Evolutionary conservation across 2,113 vertebrate genomes (phyloP), one percentile per base, ranked within the genome.

Genomic region (Bubalus kerabau): DNA sequence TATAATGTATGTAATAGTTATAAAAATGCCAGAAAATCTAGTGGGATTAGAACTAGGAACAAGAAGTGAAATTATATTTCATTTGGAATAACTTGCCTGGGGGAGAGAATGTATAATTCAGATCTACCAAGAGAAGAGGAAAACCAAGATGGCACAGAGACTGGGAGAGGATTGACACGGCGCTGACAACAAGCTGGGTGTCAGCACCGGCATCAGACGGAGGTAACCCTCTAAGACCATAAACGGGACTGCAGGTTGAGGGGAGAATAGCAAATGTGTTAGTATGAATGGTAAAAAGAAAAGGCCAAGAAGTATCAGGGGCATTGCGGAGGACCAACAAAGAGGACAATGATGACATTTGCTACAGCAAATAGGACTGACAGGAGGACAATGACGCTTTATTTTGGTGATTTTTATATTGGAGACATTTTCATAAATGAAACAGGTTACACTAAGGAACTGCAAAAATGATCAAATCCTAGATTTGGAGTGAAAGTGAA

Each of bases 61-160:
- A 87, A 86, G 92, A 95, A 98, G 96, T 96, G 54, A 97, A 97
- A 95, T 83, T 95, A 96, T 96, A 85, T 97, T 97, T 97, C 95
- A 76, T 81, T 90, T 96, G 80, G 90, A 95, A 93, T 97, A 97
- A 24, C 13, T 7, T 81, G 93, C 91, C 95, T 43, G 8, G 95
- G 52, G 46, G 62, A 91, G 93, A 95, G 50, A 57, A 93, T 76
- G 32, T 87, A 54, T 94, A 97, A 93, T 87, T 95, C 76, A 97
- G 46, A 64, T 50, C 88, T 57, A 64, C 85, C 74, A 40, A 36
- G 30, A 92, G 40, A 90, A 84, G 10, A 57, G 91, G 14, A 67
- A 81, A 60, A 23, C 24, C 21, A 60, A 46, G 16, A 80, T 36
- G 57, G 78, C 86, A 3, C 17, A 57, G 43, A 54, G 78, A 62